phyloP scores from a whole-genome alignment of 2,113 vertebrate genomes.

The Pithys albifrons region DNA sequence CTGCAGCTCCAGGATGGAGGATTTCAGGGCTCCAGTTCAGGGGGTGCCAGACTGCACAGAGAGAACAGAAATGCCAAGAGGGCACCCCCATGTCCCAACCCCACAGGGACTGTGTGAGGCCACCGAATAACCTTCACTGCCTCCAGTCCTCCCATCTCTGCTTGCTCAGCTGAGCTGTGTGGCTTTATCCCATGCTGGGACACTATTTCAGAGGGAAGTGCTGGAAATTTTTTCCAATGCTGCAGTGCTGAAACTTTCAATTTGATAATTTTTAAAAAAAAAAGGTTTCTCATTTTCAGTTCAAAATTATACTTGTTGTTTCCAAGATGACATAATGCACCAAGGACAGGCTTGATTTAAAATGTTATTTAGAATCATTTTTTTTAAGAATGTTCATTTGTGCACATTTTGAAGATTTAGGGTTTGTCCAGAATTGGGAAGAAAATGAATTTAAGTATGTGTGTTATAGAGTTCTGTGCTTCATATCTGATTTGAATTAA shows the following conservation, averaged over 20 bases:
- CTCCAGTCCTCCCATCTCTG: accelerated
- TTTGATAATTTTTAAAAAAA: accelerated
- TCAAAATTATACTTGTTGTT: neutral
- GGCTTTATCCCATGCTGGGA: neutral
- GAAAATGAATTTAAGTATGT: neutral
- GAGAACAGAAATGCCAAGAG: neutral
- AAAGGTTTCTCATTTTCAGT: neutral
- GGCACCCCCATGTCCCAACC: accelerated
- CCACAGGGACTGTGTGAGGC: neutral
- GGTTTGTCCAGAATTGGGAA: neutral
- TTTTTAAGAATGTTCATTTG: neutral
- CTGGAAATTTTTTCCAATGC: neutral
- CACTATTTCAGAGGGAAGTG: neutral
- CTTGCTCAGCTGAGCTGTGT: neutral
- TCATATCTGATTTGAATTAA: neutral
- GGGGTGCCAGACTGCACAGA: accelerated
- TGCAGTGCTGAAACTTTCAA: neutral
- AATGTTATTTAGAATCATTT: neutral
- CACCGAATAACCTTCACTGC: neutral
- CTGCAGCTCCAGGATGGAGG: neutral
- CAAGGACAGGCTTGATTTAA: neutral
- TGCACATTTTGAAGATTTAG: neutral
- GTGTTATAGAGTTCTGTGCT: neutral
- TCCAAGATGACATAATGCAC: neutral
- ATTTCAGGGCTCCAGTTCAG: neutral